Evolutionary conservation across 2,888 invertebrate species (phyloP), one percentile per base, ranked within the genome.

Genomic region (Lordiphosa andalusiaca): DNA sequence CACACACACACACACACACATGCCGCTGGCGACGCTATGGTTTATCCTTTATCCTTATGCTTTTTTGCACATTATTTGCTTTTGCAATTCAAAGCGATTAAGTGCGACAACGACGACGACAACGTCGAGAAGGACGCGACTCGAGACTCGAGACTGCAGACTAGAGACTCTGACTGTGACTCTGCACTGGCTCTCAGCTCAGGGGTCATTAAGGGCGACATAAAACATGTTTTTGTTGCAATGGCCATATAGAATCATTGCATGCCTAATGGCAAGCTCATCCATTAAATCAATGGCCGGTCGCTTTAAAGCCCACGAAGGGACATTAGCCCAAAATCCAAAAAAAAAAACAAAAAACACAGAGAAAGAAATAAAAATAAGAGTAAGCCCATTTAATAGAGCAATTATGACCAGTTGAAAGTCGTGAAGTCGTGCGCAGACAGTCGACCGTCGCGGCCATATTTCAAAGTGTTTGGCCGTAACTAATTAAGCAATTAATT

Each of bases 401-500:
- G 84, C 81, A 85, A 84, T 85, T 84, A 84, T 82, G 75, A 82
- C 69, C 84, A 84, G 78, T 71, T 73, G 73, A 78, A 56, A 80
- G 76, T 61, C 64, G 66, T 60, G 65, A 64, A 62, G 47, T 47
- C 36, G 47, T 47, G 47, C 47, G 46, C 41, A 33, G 33, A 53
- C 49, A 71, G 62, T 63, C 76, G 46, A 65, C 65, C 82, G 59
- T 61, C 67, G 71, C 82, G 77, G 80, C 75, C 84, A 84, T 84
- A 84, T 70, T 80, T 84, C 85, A 82, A 84, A 71, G 69, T 72
- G 75, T 73, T 78, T 77, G 75, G 74, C 77, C 84, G 84, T 86
- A 84, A 81, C 86, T 77, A 85, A 85, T 86, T 85, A 85, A 84
- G 82, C 86, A 86, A 84, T 86, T 85, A 84, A 85, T 86, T 85